Evolutionary conservation across 2,113 vertebrate genomes (phyloP).

Genomic region (Crotalus helleri): DNA sequence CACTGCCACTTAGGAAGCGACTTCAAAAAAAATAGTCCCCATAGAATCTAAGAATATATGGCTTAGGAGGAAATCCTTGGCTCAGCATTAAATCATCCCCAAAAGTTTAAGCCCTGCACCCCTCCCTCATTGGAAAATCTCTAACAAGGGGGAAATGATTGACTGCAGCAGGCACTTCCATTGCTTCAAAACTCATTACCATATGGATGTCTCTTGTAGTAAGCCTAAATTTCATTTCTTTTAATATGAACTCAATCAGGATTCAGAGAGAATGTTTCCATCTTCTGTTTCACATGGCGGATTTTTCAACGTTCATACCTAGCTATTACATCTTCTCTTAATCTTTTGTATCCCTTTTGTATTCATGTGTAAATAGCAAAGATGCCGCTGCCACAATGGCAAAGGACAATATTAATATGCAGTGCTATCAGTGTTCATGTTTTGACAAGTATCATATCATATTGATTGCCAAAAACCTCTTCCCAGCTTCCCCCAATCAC

Average conservation of each 20-base stretch:
- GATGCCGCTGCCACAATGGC: not conserved
- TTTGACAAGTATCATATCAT: not conserved
- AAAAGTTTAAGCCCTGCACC: not conserved
- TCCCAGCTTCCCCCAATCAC: not conserved
- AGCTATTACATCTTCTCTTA: not conserved
- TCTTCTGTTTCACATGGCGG: not conserved
- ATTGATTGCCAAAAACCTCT: not conserved
- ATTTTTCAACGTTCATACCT: not conserved
- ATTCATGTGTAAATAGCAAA: not conserved
- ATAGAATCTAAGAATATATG: not conserved
- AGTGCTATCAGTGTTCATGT: not conserved
- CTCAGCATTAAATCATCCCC: not conserved
- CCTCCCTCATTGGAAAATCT: not conserved
- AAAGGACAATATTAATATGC: not conserved
- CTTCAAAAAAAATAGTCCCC: not conserved
- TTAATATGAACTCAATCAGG: not conserved
- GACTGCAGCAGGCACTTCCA: not conserved
- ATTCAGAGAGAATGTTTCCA: not conserved
- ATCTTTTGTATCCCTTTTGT: not conserved
- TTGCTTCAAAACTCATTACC: not conserved
- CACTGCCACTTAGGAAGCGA: not conserved
- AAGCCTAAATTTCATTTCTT: not conserved
- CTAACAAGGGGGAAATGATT: not conserved
- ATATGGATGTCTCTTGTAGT: not conserved
- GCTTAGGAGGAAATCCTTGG: not conserved